A percentile compares a stretch with the other conserved stretches of the same genome.
phyloP scores from a whole-genome alignment of 2,888 invertebrate genomes.

The Gnatocerus cornutus region DNA sequence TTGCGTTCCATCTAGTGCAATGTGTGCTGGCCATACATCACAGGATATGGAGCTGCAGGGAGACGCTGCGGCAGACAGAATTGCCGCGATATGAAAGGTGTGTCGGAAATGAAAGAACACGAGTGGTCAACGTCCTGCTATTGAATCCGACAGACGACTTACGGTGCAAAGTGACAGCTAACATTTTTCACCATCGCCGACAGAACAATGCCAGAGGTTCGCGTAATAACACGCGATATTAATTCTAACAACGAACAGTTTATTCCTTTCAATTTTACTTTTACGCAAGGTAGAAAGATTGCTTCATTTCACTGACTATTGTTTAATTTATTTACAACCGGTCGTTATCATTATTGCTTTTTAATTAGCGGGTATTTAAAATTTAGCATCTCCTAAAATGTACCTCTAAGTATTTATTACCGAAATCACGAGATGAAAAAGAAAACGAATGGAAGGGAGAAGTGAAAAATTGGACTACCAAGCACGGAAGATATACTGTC shows the following conservation, averaged over 20 bases:
- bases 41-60: slow-evolving; percentile 68
- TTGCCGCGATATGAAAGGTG: slow-evolving; percentile 60
- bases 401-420: too few relatives aligned
- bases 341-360: not conserved
- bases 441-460: too few relatives aligned
- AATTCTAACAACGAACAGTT: slow-evolving; percentile 26
- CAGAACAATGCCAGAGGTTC: slow-evolving; percentile 35
- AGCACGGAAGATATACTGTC: too few relatives aligned
- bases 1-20: slow-evolving; percentile 77
- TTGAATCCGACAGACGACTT: slow-evolving; percentile 44
- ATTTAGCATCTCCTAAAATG: not conserved
- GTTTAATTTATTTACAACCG: slow-evolving; percentile 10
- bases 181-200: slow-evolving; percentile 36
- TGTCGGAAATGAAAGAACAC: slow-evolving; percentile 59
- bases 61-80: slow-evolving; percentile 63
- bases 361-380: not conserved
- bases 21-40: slow-evolving; percentile 76
- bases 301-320: slow-evolving; percentile 28
- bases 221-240: slow-evolving; percentile 37
- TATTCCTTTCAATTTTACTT: slow-evolving; percentile 23
- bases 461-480: too few relatives aligned
- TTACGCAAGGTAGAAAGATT: slow-evolving; percentile 16
- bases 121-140: slow-evolving; percentile 50
- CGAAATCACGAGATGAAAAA: too few relatives aligned
- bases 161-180: slow-evolving; percentile 35